These are phyloP conservation scores for Nesidiocoris tenuis DNA, from an alignment of 2,888 invertebrate species.

Conservation along the genomic window DNA sequence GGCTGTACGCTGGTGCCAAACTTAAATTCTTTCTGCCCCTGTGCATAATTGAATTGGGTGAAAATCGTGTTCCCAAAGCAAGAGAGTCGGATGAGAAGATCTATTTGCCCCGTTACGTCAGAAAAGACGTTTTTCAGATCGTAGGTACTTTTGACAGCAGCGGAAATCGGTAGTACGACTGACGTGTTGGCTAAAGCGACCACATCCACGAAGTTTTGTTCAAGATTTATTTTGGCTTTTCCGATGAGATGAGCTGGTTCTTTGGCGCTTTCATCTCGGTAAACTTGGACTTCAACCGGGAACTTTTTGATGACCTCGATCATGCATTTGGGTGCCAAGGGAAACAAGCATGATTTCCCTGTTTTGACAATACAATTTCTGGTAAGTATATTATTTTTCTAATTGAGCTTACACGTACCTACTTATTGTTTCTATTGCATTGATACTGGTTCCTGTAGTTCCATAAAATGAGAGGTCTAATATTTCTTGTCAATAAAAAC, in stretches of 20 bases:
- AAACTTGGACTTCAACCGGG: slow-evolving; percentile 39
- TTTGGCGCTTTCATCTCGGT: not conserved
- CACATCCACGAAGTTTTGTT: slow-evolving; percentile 42
- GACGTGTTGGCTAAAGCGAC: slow-evolving; percentile 37
- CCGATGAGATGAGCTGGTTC: slow-evolving; percentile 41
- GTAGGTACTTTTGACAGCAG: slow-evolving; percentile 34
- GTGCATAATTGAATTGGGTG: slow-evolving; percentile 35
- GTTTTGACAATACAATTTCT: not conserved
- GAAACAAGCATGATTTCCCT: slow-evolving; percentile 47
- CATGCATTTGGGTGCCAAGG: slow-evolving; percentile 42
- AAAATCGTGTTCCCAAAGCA: slow-evolving; percentile 45
- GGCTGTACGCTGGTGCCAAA: slow-evolving; percentile 15
- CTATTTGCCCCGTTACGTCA: slow-evolving; percentile 33
- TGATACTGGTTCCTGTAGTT: no score
- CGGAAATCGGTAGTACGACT: slow-evolving; percentile 41
- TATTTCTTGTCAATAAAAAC: no score
- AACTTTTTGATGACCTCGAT: slow-evolving; percentile 32
- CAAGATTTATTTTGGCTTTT: slow-evolving; percentile 30
- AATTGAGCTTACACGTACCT: no score
- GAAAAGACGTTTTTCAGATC: slow-evolving; percentile 42
- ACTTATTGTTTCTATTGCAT: no score
- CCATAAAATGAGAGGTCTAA: no score
- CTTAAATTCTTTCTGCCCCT: slow-evolving; percentile 27
- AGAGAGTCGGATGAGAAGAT: slow-evolving; percentile 35
- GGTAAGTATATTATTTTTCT: no score